These are phyloP conservation scores for Aeoliscus strigatus DNA, from an alignment of 2,797 vertebrate genomes.

Conservation along the genomic window DNA sequence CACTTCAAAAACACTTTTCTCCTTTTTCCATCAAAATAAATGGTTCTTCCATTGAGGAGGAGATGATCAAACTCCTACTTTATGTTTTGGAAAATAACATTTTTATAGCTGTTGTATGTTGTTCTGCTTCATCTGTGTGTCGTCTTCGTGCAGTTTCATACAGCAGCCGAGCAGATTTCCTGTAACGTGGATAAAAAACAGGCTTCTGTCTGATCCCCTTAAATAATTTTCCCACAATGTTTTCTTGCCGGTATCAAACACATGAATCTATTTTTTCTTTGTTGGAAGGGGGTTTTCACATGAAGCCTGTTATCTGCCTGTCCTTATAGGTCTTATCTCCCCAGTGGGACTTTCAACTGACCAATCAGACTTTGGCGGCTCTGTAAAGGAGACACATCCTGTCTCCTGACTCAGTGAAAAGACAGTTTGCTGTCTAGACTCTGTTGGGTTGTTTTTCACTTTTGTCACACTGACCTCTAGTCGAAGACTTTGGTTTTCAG, in stretches of 20 bases:
- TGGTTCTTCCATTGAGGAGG: conserved; percentile 10
- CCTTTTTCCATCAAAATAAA: no score
- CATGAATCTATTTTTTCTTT: conserved; percentile 41
- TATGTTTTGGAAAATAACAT: no score
- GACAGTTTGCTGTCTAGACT: conserved; percentile 42
- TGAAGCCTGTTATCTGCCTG: conserved; percentile 38
- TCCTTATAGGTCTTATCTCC: no score
- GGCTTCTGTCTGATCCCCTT: conserved; percentile 31
- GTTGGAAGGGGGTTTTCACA: conserved; percentile 37
- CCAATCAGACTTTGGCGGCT: conserved; percentile 42
- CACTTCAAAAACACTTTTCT: no score
- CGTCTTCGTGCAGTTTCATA: conserved; percentile 22
- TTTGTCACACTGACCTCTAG: no score
- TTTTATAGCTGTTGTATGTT: no score
- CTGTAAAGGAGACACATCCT: conserved; percentile 63
- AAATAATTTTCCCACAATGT: conserved; percentile 48
- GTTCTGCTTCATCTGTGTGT: no score
- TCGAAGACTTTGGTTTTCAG: no score
- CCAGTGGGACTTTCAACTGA: conserved; percentile 39
- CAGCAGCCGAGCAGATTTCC: conserved; percentile 28
- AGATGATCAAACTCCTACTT: no score
- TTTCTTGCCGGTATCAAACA: conserved; percentile 41
- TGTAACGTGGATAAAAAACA: conserved; percentile 25
- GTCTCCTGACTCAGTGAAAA: conserved; percentile 43
- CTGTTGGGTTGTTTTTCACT: no score